phyloP scores from a whole-genome alignment of 2,888 invertebrate species.

The Amiota mariae region DNA sequence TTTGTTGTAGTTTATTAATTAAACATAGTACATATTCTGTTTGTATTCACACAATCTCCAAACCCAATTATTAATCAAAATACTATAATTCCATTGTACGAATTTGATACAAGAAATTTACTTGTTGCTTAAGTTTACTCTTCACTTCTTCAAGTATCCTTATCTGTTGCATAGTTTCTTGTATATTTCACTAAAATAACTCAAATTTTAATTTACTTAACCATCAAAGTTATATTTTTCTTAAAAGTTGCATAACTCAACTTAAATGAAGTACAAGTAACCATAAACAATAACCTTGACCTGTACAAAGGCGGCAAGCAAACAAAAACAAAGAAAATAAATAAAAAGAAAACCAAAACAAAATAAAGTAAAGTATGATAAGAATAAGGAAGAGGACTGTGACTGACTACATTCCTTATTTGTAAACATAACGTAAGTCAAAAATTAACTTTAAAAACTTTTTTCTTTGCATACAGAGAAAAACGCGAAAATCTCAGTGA shows the following conservation, averaged over 20 bases:
- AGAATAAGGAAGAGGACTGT: not conserved
- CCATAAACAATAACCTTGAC: conserved; percentile 30
- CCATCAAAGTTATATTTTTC: not conserved
- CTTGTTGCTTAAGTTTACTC: too few relatives aligned
- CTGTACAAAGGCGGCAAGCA: conserved; percentile 15
- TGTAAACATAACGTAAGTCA: conserved; percentile 21
- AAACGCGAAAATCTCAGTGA: conserved; percentile 21
- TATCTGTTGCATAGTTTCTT: too few relatives aligned
- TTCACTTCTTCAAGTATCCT: too few relatives aligned
- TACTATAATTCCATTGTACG: too few relatives aligned
- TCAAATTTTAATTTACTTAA: not conserved
- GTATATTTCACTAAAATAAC: not conserved
- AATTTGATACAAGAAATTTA: too few relatives aligned
- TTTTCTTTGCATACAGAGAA: conserved; percentile 1
- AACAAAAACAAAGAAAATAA: conserved; percentile 7
- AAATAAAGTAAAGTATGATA: too few relatives aligned
- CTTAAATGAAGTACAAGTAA: conserved; percentile 15
- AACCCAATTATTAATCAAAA: too few relatives aligned
- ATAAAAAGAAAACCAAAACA: not conserved
- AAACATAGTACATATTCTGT: too few relatives aligned
- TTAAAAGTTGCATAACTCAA: conserved; percentile 16
- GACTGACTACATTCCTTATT: not conserved
- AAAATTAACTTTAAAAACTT: conserved; percentile 26
- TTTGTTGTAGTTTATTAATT: too few relatives aligned
- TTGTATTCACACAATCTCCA: too few relatives aligned